Conservation (phyloP, 2,113 vertebrate genomes). For the Patagioenas fasciata region DNA sequence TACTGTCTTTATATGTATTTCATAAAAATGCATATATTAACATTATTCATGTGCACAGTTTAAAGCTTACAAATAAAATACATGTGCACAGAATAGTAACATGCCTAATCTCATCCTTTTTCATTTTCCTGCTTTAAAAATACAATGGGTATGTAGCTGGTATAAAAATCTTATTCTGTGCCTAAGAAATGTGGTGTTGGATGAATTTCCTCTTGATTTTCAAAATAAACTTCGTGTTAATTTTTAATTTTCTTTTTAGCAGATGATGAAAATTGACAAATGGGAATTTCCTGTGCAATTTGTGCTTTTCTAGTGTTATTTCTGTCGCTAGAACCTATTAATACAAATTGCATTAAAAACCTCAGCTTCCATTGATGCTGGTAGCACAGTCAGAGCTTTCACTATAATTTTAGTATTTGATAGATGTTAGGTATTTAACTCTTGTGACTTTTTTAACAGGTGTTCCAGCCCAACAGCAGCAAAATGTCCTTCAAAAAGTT, state of each 20-base stretch:
- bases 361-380: background rate
- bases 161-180: background rate
- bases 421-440: background rate
- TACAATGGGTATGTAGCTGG: background rate
- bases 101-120: background rate
- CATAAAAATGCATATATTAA: background rate
- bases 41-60: background rate
- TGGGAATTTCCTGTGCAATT: background rate
- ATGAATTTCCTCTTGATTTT: conserved; percentile 3
- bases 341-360: conserved; percentile 32
- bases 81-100: background rate
- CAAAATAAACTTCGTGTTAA: background rate
- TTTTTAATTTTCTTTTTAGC: conserved; percentile 25
- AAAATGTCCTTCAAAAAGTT: background rate
- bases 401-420: conserved; percentile 10
- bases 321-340: background rate
- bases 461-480: background rate
- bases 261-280: conserved; percentile 16
- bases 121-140: background rate
- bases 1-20: background rate
- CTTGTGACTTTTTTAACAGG: background rate
- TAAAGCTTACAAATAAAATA: background rate
- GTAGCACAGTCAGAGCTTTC: background rate
- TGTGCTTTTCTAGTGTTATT: background rate
- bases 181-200: background rate